These are phyloP conservation scores for Standfussiana lucernea DNA, from an alignment of 2,888 invertebrate species.

Conservation along the genomic window DNA sequence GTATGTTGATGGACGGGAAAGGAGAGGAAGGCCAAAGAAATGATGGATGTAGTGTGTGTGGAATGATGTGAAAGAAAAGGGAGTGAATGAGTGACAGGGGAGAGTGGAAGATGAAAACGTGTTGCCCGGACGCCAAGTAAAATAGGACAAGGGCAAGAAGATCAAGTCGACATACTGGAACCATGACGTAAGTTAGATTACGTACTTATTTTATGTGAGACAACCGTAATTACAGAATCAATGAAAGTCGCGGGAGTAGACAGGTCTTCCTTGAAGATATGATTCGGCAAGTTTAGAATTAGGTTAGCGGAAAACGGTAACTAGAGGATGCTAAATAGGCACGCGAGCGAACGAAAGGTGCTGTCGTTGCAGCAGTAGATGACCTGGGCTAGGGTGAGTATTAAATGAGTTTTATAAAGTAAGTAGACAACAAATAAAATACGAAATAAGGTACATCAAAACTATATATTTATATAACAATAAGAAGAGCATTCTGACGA, in stretches of 20 bases:
- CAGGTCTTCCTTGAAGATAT: background rate
- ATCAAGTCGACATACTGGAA: background rate
- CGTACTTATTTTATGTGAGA: no score
- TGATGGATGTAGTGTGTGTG: background rate
- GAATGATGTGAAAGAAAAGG: background rate
- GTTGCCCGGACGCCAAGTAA: background rate
- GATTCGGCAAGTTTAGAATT: background rate
- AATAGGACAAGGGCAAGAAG: background rate
- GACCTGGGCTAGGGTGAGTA: background rate
- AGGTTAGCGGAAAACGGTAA: background rate
- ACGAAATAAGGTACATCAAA: background rate
- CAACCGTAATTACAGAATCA: background rate
- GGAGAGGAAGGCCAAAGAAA: background rate
- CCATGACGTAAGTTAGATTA: background rate
- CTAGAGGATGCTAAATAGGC: background rate
- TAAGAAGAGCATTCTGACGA: constrained; percentile 6
- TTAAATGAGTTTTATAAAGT: background rate
- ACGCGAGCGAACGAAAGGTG: no score
- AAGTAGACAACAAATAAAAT: constrained; percentile 21
- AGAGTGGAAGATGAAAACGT: background rate
- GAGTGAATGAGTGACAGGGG: background rate
- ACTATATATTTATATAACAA: constrained; percentile 34
- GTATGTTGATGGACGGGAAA: background rate
- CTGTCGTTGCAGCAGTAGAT: background rate
- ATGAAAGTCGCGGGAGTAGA: background rate